Evolutionary conservation across 2,797 vertebrate genomes (phyloP), one percentile per base, ranked within the genome.

Genomic region (Eurystomus glaucurus): DNA sequence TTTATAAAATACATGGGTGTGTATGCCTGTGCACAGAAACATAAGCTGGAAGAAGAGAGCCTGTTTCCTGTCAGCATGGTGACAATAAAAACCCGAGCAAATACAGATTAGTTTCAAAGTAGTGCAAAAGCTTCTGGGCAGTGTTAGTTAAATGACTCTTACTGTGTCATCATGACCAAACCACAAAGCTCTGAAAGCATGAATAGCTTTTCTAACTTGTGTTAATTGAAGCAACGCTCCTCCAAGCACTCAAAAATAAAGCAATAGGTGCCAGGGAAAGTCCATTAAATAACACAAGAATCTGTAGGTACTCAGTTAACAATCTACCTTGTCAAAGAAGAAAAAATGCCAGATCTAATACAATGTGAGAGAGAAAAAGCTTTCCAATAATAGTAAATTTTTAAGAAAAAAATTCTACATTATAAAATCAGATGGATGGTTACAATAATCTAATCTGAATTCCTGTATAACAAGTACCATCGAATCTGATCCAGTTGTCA

Each of bases 161-260:
- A 60, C 14, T 60, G 31, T 54, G 54, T 65, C 37, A 46, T 26
- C 62, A 51, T 87, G 78, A 76, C n/a, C 45, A 87, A 92, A 68
- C 29, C 35, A 52, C 51, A 93, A 70, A 85, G 35, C 13, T 91
- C 62, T 91, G 75, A 91, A 90, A 85, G 39, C n/a, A 85, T 45
- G 71, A 90, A 72, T 46, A 84, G 12, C 14, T 35, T 75, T 68
- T 6, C 12, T 87, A 51, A 60, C 19, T 77, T 72, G 35, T 72
- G 6, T 64, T 81, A 82, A 79, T 74, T 88, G 51, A 81, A 79
- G 35, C 43, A 76, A 14, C 29, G 10, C 10, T 85, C 82, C 80
- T 70, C 41, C 55, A 82, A 50, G 62, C 21, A 69, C 46, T 69
- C 51, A 45, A 62, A 90, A 72, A 45, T 37, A 4, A 33, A 80